These are phyloP conservation scores for Ellobius talpinus DNA, from an alignment of 2,113 vertebrate species.

Conservation along the genomic window DNA sequence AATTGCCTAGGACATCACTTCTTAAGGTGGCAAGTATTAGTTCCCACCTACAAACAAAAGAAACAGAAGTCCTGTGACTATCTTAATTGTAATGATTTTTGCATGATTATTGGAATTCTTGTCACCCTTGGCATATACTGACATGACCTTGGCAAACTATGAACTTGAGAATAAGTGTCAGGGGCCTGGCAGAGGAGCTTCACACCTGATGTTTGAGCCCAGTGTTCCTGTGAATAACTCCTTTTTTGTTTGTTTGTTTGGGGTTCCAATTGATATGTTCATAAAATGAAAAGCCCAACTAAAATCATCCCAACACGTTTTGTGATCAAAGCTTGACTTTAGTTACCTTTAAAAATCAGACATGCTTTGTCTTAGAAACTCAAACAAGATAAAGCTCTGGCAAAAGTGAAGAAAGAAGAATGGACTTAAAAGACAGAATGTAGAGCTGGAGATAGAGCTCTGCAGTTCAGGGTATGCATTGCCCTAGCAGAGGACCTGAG, in stretches of 20 bases:
- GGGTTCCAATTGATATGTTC: not conserved
- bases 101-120: not conserved
- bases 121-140: not conserved
- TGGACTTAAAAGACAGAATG: not conserved
- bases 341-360: not conserved
- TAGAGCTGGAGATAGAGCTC: not conserved
- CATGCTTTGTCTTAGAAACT: not conserved
- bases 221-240: not conserved
- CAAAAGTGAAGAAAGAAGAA: not conserved
- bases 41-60: not conserved
- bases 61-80: constrained; percentile 3
- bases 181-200: not conserved
- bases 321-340: not conserved
- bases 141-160: not conserved
- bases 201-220: not conserved
- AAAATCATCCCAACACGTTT: constrained; percentile 6
- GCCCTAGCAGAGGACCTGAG: not conserved
- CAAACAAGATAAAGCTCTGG: constrained; percentile 17
- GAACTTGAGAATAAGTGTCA: not conserved
- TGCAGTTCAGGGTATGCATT: not conserved
- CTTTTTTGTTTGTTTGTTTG: not conserved
- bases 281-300: constrained; percentile 31
- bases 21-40: not conserved
- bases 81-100: not conserved
- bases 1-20: not conserved